Conservation (phyloP, 2,888 invertebrate species). For the Sminthurinus aureus region DNA sequence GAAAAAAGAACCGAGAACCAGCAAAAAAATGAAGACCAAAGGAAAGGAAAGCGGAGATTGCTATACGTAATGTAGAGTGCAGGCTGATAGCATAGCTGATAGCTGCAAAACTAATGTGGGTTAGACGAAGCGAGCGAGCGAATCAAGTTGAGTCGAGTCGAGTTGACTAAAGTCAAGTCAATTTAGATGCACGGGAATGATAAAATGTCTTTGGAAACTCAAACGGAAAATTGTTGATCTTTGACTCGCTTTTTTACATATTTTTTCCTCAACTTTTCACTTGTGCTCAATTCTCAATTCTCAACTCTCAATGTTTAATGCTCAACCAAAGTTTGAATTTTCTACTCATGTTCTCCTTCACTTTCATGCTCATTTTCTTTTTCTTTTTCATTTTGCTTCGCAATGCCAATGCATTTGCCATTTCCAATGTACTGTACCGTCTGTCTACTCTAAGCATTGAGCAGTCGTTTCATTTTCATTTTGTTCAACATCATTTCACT, state of each 20-base stretch:
- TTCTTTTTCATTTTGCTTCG: neutral
- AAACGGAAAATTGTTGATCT: constrained; percentile 28
- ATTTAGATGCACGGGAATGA: constrained; percentile 33
- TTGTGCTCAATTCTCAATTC: neutral
- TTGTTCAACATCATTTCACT: no score
- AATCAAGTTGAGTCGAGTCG: neutral
- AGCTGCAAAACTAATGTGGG: neutral
- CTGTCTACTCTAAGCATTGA: no score
- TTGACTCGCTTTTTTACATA: constrained; percentile 1
- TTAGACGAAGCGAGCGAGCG: neutral
- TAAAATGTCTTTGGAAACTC: constrained; percentile 19
- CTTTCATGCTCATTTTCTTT: neutral
- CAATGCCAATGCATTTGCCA: neutral
- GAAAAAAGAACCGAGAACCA: neutral
- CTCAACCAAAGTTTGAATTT: neutral
- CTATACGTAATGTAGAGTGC: neutral
- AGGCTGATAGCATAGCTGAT: neutral
- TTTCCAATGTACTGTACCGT: no score
- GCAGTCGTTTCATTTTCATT: no score
- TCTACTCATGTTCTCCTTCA: neutral
- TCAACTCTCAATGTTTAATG: no score
- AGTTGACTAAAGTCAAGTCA: constrained; percentile 14
- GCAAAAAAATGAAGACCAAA: neutral
- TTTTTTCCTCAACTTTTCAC: neutral
- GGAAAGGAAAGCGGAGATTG: neutral